Conservation (phyloP, 2,113 vertebrate species). For the Vimba vimba region DNA sequence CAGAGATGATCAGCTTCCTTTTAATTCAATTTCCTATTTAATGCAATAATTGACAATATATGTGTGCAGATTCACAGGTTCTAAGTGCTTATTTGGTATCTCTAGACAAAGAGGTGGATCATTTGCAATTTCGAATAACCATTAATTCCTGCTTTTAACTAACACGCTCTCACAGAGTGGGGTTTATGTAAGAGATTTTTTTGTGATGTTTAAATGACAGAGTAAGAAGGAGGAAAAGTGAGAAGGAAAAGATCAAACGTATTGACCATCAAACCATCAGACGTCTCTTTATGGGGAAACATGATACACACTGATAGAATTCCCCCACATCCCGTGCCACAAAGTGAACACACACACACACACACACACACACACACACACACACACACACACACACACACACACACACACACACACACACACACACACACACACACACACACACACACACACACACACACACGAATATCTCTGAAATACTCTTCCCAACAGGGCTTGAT, state of each 20-base stretch:
- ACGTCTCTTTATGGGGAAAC: conserved; percentile 7
- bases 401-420: not conserved
- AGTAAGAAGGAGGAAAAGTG: not conserved
- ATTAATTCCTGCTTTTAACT: conserved; percentile 1
- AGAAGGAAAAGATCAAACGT: not conserved
- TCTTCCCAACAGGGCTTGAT: not conserved
- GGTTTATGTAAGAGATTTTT: not conserved
- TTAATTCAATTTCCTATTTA: not conserved
- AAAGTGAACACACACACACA: not conserved
- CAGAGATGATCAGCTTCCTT: not conserved
- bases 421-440: not conserved
- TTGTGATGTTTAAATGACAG: not conserved
- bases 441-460: no score
- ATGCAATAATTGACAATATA: not conserved
- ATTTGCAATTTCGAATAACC: not conserved
- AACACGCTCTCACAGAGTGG: not conserved
- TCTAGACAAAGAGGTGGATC: not conserved
- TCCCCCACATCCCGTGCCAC: not conserved
- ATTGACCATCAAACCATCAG: conserved; percentile 12
- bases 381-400: no score
- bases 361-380: not conserved
- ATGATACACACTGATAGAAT: conserved; percentile 8
- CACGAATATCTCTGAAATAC: not conserved
- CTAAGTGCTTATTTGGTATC: not conserved
- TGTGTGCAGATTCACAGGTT: not conserved